A percentile compares a stretch with the other conserved stretches of the same genome.
phyloP scores from a whole-genome alignment of 2,797 vertebrate genomes.

The Meriones psammophilus region DNA sequence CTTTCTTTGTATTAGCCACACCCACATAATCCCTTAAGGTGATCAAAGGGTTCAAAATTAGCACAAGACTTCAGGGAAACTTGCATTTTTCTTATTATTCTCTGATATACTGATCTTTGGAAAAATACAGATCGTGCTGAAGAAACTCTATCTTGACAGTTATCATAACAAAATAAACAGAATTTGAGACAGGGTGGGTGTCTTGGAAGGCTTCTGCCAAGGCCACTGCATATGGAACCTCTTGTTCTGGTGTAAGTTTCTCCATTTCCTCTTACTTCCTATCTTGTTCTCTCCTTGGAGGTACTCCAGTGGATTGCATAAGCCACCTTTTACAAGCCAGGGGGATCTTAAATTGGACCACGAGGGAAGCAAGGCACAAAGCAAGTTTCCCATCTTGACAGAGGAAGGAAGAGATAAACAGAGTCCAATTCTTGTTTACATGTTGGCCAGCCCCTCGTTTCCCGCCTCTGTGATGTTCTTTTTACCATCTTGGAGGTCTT shows the following conservation, averaged over 20 bases:
- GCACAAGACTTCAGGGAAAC: conserved; percentile 32
- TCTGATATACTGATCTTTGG: background rate
- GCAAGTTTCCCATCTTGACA: conserved; percentile 64
- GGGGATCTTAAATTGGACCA: conserved; percentile 74
- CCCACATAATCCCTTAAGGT: background rate
- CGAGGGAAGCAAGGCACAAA: conserved; percentile 68
- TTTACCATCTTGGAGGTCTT: conserved; percentile 77
- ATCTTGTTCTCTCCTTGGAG: conserved; percentile 49
- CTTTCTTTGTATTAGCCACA: background rate
- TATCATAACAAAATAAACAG: conserved; percentile 11
- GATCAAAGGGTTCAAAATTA: conserved; percentile 24
- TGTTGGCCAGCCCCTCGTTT: conserved; percentile 65
- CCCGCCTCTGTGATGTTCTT: conserved; percentile 77
- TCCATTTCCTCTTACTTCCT: background rate
- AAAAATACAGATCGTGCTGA: conserved; percentile 23
- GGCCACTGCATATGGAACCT: background rate
- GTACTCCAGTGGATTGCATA: conserved; percentile 68
- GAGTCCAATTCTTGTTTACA: conserved; percentile 78
- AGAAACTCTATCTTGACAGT: conserved; percentile 28
- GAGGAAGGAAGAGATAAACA: conserved; percentile 83
- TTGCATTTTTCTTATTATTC: background rate
- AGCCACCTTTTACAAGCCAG: conserved; percentile 66
- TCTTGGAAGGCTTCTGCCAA: conserved; percentile 7
- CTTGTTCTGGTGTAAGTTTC: background rate
- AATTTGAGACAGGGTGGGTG: background rate